Evolutionary conservation across 1,140 invertebrate genomes (phyloP).

Genomic region (Orius laevigatus): DNA sequence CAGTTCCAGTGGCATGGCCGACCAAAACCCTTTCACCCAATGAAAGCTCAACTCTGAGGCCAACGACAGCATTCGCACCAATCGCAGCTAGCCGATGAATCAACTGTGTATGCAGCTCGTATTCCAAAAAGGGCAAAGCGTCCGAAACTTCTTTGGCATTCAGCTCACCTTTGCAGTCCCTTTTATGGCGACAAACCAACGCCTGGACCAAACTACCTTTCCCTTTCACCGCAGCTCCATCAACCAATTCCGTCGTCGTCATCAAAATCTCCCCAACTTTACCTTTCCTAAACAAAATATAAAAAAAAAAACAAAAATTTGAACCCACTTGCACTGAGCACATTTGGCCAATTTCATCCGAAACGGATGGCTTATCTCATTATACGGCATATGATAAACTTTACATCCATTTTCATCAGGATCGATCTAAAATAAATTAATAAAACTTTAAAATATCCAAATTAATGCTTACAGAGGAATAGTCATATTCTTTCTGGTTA

Average conservation of each 20-base stretch:
- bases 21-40: constrained; percentile 77
- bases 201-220: constrained; percentile 60
- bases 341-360: constrained; percentile 47
- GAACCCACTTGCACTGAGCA: constrained; percentile 44
- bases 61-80: constrained; percentile 87
- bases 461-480: neutral
- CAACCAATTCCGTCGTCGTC: constrained; percentile 72
- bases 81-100: constrained; percentile 82
- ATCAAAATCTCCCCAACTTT: constrained; percentile 83
- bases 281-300: constrained; percentile 37
- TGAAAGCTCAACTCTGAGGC: constrained; percentile 63
- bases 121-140: constrained; percentile 84
- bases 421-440: constrained; percentile 11
- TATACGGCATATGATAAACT: constrained; percentile 70
- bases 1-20: constrained; percentile 77
- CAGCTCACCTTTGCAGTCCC: constrained; percentile 63
- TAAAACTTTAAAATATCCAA: neutral
- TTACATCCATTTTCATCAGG: constrained; percentile 26
- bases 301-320: constrained; percentile 3
- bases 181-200: constrained; percentile 60
- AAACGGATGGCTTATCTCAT: constrained; percentile 50
- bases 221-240: constrained; percentile 53
- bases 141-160: constrained; percentile 90
- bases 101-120: constrained; percentile 81
- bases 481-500: constrained; percentile 23